Evolutionary conservation across 1,140 invertebrate species (phyloP).

Genomic region (Lamellibrachia luymesi): DNA sequence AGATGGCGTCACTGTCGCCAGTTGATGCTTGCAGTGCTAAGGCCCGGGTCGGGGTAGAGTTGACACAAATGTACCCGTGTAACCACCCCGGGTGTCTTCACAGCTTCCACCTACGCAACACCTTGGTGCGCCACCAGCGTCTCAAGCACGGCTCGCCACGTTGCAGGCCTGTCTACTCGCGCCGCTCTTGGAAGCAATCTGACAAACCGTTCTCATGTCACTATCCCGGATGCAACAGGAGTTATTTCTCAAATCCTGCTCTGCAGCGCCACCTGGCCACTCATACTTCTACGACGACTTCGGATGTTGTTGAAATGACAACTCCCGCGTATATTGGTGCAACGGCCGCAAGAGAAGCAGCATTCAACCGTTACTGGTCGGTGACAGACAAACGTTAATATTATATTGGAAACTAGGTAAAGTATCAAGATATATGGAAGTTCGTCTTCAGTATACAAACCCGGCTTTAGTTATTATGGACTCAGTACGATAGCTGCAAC

Average conservation of each 20-base stretch:
- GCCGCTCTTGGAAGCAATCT: neutral
- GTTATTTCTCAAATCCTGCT: neutral
- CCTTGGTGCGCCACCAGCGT: neutral
- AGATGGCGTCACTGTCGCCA: neutral
- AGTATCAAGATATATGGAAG: neutral
- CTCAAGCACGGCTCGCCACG: neutral
- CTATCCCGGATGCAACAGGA: slow-evolving; percentile 1
- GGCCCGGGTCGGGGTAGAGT: neutral
- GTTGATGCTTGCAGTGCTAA: neutral
- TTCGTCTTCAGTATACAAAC: neutral
- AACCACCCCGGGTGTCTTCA: neutral
- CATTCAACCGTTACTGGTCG: neutral
- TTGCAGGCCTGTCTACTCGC: neutral
- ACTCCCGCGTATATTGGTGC: neutral
- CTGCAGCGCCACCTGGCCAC: neutral
- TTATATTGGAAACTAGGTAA: neutral
- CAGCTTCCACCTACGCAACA: slow-evolving; percentile 2
- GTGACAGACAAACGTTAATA: neutral
- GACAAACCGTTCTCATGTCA: slow-evolving; percentile 10
- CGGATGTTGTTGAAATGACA: neutral
- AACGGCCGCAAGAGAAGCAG: neutral
- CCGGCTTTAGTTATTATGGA: no score
- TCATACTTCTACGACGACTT: neutral
- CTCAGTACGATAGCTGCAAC: no score
- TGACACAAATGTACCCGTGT: neutral